Evolutionary conservation across 1,140 invertebrate species (phyloP).

Genomic region (Diuraphis noxia): DNA sequence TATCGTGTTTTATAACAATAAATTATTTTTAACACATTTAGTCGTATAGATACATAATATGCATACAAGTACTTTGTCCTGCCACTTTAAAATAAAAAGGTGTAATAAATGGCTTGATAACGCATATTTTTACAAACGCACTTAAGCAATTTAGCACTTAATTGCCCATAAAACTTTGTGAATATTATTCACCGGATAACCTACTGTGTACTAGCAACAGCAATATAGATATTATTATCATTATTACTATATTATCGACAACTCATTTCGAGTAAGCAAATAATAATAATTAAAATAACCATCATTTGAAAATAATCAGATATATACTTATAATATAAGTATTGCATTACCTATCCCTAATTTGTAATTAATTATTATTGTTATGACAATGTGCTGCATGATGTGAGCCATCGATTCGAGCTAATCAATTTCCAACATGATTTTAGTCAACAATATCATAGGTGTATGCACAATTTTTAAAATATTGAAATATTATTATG

Average conservation of each 20-base stretch:
- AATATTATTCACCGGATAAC: too few species aligned
- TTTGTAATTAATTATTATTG: not conserved
- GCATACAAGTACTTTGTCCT: not conserved
- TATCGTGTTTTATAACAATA: not conserved
- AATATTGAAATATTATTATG: not conserved
- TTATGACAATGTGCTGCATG: not conserved
- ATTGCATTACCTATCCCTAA: not conserved
- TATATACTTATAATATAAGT: not conserved
- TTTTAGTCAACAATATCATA: not conserved
- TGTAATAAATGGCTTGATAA: not conserved
- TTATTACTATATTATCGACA: not conserved
- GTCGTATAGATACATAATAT: not conserved
- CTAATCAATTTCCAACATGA: not conserved
- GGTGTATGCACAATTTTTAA: not conserved
- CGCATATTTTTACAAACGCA: not conserved
- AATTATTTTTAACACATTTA: not conserved
- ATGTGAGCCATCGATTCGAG: not conserved
- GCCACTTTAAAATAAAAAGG: not conserved
- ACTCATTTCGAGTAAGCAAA: not conserved
- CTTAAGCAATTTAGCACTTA: not conserved
- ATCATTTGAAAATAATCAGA: not conserved
- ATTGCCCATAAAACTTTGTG: not conserved
- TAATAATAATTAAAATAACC: not conserved
- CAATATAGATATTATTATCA: not conserved
- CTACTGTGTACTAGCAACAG: not conserved